phyloP scores from a whole-genome alignment of 2,888 invertebrate genomes.

The Leptogaster cylindrica region DNA sequence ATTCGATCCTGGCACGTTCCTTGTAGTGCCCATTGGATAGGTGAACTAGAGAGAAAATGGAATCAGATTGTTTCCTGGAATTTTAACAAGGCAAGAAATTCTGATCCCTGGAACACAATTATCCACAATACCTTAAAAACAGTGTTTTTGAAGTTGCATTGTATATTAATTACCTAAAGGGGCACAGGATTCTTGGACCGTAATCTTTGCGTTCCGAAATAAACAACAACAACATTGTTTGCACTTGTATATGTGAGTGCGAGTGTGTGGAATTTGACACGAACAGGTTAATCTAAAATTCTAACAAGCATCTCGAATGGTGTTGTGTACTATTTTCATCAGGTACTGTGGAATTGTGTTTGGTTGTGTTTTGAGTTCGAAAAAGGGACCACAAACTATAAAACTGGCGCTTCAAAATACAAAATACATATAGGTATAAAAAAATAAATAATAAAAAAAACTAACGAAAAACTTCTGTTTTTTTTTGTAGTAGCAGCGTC shows the following conservation, averaged over 20 bases:
- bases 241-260: neutral
- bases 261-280: constrained; percentile 28
- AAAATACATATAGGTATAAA: too few species aligned
- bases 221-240: too few species aligned
- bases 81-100: neutral
- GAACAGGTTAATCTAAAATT: constrained; percentile 28
- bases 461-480: neutral
- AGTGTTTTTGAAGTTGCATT: constrained; percentile 23
- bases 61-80: constrained; percentile 17
- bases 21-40: too few species aligned
- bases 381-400: too few species aligned
- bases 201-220: too few species aligned
- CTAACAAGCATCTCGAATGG: constrained; percentile 20
- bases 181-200: neutral
- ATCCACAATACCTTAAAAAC: neutral
- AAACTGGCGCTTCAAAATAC: too few species aligned
- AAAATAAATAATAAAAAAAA: too few species aligned
- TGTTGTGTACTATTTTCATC: constrained; percentile 14
- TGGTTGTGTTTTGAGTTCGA: constrained; percentile 20
- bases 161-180: constrained; percentile 20
- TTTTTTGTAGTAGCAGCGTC: constrained; percentile 8
- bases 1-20: neutral
- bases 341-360: neutral
- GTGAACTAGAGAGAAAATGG: too few species aligned
- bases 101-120: too few species aligned